phyloP scores from a whole-genome alignment of 1,140 invertebrate species.

The Carposina sasakii region DNA sequence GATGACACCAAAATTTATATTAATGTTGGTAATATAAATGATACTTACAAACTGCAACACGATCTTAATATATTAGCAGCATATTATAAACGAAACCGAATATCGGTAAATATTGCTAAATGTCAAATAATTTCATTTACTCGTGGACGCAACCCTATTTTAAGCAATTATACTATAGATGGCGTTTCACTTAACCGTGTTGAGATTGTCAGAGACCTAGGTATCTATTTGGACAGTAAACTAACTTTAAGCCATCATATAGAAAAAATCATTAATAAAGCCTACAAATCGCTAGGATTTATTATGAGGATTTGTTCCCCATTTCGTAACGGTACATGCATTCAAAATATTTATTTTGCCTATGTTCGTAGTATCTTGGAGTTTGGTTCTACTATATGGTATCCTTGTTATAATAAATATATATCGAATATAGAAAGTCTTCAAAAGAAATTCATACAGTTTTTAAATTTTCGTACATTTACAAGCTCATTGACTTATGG shows the following conservation, averaged over 20 bases:
- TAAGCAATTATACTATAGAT: neutral
- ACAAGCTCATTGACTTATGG: neutral
- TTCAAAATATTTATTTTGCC: constrained; percentile 1
- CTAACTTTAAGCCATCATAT: neutral
- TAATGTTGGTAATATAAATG: neutral
- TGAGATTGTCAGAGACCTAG: neutral
- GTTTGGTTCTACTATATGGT: neutral
- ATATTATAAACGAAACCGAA: neutral
- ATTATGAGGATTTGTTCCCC: neutral
- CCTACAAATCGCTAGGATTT: neutral
- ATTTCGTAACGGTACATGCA: neutral
- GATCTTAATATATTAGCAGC: neutral
- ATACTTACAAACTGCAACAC: neutral
- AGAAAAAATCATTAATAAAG: neutral
- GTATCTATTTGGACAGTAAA: neutral
- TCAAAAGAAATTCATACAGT: neutral
- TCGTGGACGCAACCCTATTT: neutral
- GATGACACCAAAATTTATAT: constrained; percentile 3
- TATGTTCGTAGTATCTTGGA: neutral
- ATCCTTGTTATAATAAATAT: neutral
- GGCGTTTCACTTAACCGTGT: neutral
- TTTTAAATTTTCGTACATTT: neutral
- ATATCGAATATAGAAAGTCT: neutral
- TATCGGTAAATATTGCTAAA: neutral
- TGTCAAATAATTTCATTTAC: neutral